Conservation (phyloP, 1,140 invertebrate species). For the Carposina sasakii region DNA sequence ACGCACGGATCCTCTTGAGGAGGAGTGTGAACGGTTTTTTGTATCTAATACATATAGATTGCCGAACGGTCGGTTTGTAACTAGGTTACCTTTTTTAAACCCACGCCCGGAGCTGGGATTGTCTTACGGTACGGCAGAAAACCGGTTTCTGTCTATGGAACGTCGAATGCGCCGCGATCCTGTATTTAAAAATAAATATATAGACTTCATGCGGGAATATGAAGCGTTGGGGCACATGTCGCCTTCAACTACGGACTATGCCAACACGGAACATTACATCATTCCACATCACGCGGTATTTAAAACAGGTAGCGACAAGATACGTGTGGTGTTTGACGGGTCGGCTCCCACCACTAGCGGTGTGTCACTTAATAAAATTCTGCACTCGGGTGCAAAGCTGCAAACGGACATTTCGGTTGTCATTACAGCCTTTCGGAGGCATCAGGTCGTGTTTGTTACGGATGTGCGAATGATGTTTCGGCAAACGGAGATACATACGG, state of each 20-base stretch:
- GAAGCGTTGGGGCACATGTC: constrained; percentile 14
- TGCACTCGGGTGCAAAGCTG: constrained; percentile 18
- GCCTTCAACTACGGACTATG: background rate
- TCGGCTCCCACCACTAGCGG: constrained; percentile 5
- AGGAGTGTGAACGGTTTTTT: constrained; percentile 9
- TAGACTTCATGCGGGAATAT: constrained; percentile 17
- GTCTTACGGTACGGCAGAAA: background rate
- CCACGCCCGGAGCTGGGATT: constrained; percentile 6
- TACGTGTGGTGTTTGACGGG: constrained; percentile 15
- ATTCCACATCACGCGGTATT: constrained; percentile 13
- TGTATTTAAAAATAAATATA: constrained; percentile 13
- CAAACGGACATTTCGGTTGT: constrained; percentile 49
- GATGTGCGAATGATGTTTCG: constrained; percentile 62
- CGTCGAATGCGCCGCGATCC: constrained; percentile 2
- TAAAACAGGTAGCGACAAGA: constrained; percentile 4
- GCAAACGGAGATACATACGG: too few species aligned
- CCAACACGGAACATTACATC: constrained; percentile 12
- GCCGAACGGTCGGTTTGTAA: constrained; percentile 11
- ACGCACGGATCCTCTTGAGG: constrained; percentile 7
- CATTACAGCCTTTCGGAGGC: constrained; percentile 50
- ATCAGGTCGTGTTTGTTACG: constrained; percentile 31
- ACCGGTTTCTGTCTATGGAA: constrained; percentile 12
- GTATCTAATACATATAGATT: background rate
- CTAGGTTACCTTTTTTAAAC: constrained; percentile 12
- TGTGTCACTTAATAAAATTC: constrained; percentile 13